Percentiles rank a stretch among this genome's conserved stretches.
phyloP scores from a whole-genome alignment of 1,140 invertebrate genomes.

The Solenopsis fugax region DNA sequence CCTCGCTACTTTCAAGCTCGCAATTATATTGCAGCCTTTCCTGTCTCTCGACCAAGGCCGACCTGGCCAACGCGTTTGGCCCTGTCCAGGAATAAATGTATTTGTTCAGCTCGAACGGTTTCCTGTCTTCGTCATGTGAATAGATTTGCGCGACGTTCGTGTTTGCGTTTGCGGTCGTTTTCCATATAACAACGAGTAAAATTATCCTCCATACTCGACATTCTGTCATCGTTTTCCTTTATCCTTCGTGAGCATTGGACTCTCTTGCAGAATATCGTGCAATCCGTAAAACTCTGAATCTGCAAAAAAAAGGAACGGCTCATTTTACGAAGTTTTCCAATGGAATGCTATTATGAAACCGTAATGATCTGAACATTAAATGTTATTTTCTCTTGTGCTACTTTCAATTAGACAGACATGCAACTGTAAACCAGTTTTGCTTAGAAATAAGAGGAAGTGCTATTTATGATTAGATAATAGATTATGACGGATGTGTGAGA shows the following conservation, averaged over 20 bases:
- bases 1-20: slow-evolving; percentile 80
- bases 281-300: slow-evolving; percentile 7
- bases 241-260: slow-evolving; percentile 70
- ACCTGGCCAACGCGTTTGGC: slow-evolving; percentile 82
- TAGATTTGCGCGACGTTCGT: slow-evolving; percentile 14
- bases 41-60: slow-evolving; percentile 87
- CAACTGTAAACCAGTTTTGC: background rate
- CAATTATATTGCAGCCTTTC: slow-evolving; percentile 90
- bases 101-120: slow-evolving; percentile 47
- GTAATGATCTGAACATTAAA: background rate
- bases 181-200: slow-evolving; percentile 56
- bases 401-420: background rate
- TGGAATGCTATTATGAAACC: background rate
- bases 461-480: background rate
- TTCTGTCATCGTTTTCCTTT: slow-evolving; percentile 75
- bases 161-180: slow-evolving; percentile 33
- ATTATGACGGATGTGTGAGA: background rate
- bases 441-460: no score
- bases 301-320: background rate
- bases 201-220: slow-evolving; percentile 70
- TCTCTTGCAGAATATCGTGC: background rate
- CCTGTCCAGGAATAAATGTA: slow-evolving; percentile 79
- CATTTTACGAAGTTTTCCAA: background rate
- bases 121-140: slow-evolving; percentile 27
- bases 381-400: background rate